Conservation (phyloP, 2,113 vertebrate species). For the Dendropsophus ebraccatus region DNA sequence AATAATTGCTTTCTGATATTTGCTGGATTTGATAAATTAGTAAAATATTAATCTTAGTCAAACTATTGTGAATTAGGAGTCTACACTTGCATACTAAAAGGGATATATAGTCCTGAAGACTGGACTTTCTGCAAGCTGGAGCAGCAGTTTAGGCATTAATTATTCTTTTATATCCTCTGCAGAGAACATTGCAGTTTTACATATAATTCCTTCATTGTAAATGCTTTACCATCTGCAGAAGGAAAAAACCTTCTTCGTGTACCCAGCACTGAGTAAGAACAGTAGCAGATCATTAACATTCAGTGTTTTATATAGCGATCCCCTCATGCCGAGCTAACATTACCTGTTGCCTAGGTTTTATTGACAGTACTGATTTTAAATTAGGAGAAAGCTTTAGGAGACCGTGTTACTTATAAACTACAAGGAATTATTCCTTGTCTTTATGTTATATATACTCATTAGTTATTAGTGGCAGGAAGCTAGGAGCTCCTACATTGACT, state of each 20-base stretch:
- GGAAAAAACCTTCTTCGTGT: not conserved
- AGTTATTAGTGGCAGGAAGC: too few species aligned
- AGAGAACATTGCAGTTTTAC: not conserved
- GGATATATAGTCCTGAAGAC: not conserved
- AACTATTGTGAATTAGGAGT: not conserved
- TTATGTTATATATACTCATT: too few species aligned
- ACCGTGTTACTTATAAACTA: not conserved
- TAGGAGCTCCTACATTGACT: too few species aligned
- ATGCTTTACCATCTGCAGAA: not conserved
- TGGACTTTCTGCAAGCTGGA: not conserved
- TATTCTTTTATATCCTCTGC: not conserved
- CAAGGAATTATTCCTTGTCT: not conserved
- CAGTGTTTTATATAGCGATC: not conserved
- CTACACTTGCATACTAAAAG: not conserved
- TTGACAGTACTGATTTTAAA: not conserved
- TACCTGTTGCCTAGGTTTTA: not conserved
- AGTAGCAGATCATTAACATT: not conserved
- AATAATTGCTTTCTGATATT: not conserved
- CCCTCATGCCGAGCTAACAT: not conserved
- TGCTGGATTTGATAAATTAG: not conserved
- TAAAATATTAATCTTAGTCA: not conserved
- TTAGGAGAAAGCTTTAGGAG: not conserved
- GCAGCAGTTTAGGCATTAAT: not conserved
- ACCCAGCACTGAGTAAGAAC: not conserved
- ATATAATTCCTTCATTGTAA: not conserved